Base-by-base conservation (phyloP, 2,113 vertebrate species). In the Onychostoma macrolepis region DNA sequence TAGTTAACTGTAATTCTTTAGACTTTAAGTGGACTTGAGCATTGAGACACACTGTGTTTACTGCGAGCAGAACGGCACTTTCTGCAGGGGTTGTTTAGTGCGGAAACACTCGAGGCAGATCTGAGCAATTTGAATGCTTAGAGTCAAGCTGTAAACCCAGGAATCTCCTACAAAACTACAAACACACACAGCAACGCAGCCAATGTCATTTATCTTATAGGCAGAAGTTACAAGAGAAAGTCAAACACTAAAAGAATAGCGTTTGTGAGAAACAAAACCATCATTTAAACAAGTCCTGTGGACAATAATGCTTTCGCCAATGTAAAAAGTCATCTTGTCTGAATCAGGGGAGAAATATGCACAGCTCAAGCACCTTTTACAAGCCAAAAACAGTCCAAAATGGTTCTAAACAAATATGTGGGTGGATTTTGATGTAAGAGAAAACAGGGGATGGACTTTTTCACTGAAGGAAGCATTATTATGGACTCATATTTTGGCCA, bases 51-150 rank as follows among this genome's bases (percentile, higher is more conserved):
- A 24, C 17, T 69, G 65, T 11, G 36, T 24, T 72, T 38, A 72
- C 33, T 11, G 33, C 33, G 4, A 72, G 69, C 33, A 72, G 69
- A 38, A 72, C 17, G 45, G 48, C 80, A 82, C 50, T 67, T 74
- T 41, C 38, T 36, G 6, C 6, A 69, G n/a, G 41, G 41, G 48
- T 33, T 26, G 28, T 30, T 69, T 33, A 77, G 17, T 13, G 7
- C 5, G 1, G 28, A 28, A 26, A 83, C 84, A 85, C 83, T 67
- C 67, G 85, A 43, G 33, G 4, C 83, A 88, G 26, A 67, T 43
- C 21, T 63, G 48, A 41, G 85, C 76, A 84, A 89, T 89, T 83
- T 86, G 71, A 65, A 71, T 26, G 56, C 50, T 17, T 78, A 67
- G n/a, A 67, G 77, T 65, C 61, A 87, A 53, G 50, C 79, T 43